Evolutionary conservation across 2,113 vertebrate species (phyloP), one percentile per base, ranked within the genome.

Genomic region (Heloderma charlesbogerti): DNA sequence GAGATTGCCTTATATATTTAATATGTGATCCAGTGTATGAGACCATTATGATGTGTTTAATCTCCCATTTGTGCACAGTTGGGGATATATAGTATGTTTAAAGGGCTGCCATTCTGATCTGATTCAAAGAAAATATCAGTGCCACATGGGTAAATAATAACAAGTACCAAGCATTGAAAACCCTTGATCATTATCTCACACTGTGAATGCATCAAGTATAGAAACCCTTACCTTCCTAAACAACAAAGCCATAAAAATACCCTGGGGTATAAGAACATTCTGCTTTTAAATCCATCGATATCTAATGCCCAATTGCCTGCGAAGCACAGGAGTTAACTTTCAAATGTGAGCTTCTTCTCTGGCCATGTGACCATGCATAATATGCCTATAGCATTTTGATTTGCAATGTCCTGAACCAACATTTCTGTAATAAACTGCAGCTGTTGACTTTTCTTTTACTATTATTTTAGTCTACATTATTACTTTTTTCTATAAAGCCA

Each of bases 361-460:
- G 22, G 10, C 57, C 72, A 74, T 57, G 85, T 10, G 57, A 37
- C 51, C 48, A 40, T 57, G 34, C 51, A 10, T 10, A 87, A 74
- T 54, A 74, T 72, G 45, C 34, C 67, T 86, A n/a, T 0, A 72
- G 67, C 67, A 54, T 54, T 86, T 67, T 86, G 67, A 86, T 86
- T 74, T 74, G 4, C 45, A 74, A 72, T 37, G 48, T n/a, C 74
- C 18, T n/a, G 22, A 57, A 48, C 71, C 71, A 87, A 87, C 34
- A 54, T 37, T 57, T n/a, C 85, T 74, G 31, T 87, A 60, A 75
- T 87, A 87, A 86, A 87, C 48, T 57, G 48, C 48, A 75, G 31
- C 60, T 13, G 85, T 25, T 87, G 71, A 75, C 7, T 72, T 72
- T 66, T 84, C 15, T 37, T 57, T 22, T 51, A 45, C 25, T 60